phyloP scores from a whole-genome alignment of 2,113 vertebrate genomes.

The Pyrgilauda ruficollis region DNA sequence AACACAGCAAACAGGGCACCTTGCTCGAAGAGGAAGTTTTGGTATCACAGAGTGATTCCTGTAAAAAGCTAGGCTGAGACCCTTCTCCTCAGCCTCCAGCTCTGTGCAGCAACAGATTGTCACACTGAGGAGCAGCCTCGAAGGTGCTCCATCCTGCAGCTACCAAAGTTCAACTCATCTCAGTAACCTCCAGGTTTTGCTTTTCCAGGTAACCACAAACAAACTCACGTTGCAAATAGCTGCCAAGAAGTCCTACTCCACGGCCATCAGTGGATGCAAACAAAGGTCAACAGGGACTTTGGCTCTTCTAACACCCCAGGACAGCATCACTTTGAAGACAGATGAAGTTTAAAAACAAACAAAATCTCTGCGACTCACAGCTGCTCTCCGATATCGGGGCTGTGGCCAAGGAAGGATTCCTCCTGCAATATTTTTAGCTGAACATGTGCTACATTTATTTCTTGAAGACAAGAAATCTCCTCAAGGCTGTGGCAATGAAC shows the following conservation, averaged over 20 bases:
- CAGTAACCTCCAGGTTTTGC: background rate
- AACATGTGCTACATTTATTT: background rate
- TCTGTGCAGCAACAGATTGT: background rate
- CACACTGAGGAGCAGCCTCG: background rate
- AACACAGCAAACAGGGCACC: background rate
- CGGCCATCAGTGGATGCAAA: background rate
- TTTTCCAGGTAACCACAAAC: background rate
- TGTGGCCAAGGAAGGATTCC: slow-evolving; percentile 52
- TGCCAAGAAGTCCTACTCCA: background rate
- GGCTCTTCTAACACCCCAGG: background rate
- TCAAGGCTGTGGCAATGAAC: background rate
- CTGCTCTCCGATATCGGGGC: background rate
- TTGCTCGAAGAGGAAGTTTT: background rate
- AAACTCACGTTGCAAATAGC: fast-evolving
- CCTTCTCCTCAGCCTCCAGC: background rate
- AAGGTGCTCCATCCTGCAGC: background rate
- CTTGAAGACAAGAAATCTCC: slow-evolving; percentile 32
- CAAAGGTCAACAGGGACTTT: background rate
- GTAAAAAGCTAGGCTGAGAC: background rate
- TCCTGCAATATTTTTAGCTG: slow-evolving; percentile 53
- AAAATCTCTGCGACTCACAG: background rate
- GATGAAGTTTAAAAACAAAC: slow-evolving; percentile 46
- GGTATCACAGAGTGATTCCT: background rate
- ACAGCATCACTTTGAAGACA: slow-evolving; percentile 21
- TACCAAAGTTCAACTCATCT: background rate